phyloP scores from a whole-genome alignment of 2,113 vertebrate genomes.

The Phaethon lepturus region DNA sequence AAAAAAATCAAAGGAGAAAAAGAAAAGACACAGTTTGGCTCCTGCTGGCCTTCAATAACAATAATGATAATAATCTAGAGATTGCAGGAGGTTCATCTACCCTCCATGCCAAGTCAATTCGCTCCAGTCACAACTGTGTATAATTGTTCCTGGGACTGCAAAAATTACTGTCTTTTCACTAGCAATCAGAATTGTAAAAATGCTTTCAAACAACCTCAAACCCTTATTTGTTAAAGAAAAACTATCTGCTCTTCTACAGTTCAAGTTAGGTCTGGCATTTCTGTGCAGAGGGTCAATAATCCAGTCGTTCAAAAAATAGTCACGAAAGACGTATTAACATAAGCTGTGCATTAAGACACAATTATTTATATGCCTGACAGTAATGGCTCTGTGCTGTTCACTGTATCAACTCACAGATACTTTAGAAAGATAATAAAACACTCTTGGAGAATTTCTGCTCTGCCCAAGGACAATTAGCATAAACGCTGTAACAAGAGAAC shows the following conservation, averaged over 20 bases:
- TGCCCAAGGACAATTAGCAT: background rate
- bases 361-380: conserved; percentile 44
- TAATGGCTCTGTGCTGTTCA: background rate
- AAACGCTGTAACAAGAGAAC: background rate
- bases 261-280: conserved; percentile 19
- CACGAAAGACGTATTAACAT: conserved; percentile 54
- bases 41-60: background rate
- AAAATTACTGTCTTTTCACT: background rate
- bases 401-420: background rate
- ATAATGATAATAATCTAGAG: background rate
- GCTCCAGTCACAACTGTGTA: background rate
- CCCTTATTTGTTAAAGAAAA: background rate
- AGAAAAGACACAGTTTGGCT: background rate
- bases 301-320: conserved; percentile 36
- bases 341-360: conserved; percentile 58
- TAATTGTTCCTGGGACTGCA: conserved; percentile 17
- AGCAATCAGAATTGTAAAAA: background rate
- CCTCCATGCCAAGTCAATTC: background rate
- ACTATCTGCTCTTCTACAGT: background rate
- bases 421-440: background rate
- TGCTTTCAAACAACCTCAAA: background rate
- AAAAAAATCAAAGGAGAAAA: background rate
- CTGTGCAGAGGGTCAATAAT: conserved; percentile 50
- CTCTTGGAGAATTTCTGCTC: background rate
- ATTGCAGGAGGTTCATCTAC: background rate